A percentile compares a stretch with the other conserved stretches of the same genome.
phyloP scores from a whole-genome alignment of 2,113 vertebrate genomes.

The Ploceus nigricollis region DNA sequence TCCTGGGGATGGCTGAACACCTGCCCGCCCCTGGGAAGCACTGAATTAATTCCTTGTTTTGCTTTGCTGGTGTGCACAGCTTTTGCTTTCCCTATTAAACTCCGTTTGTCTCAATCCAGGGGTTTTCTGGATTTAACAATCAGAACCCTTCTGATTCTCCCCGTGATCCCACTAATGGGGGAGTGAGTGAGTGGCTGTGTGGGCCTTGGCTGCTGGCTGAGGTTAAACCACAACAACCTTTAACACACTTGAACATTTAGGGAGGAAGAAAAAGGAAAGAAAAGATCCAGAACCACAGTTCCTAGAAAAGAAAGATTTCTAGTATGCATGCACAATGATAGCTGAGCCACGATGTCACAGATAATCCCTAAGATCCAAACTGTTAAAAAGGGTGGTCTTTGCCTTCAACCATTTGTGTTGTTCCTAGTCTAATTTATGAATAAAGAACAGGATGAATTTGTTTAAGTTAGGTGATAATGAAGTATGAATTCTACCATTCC shows the following conservation, averaged over 20 bases:
- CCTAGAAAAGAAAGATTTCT: neutral
- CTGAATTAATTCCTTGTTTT: neutral
- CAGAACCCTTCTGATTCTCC: neutral
- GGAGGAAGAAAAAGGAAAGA: neutral
- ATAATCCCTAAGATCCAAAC: neutral
- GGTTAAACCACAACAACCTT: neutral
- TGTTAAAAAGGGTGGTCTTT: neutral
- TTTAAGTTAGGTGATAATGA: neutral
- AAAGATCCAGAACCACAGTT: neutral
- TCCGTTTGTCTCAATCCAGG: neutral
- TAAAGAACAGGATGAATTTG: neutral
- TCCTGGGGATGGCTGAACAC: neutral
- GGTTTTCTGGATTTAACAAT: neutral
- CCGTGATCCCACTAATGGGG: too few relatives aligned
- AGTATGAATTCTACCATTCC: neutral
- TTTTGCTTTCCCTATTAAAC: neutral
- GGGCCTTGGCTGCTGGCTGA: neutral
- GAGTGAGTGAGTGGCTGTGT: fast-evolving
- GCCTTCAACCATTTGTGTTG: neutral
- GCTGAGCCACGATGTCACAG: neutral
- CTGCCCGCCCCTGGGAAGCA: neutral
- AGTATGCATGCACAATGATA: neutral
- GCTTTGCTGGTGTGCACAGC: neutral
- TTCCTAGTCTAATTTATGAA: neutral
- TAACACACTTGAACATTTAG: neutral